Evolutionary conservation across 2,113 vertebrate genomes (phyloP).

Genomic region (Castor canadensis): DNA sequence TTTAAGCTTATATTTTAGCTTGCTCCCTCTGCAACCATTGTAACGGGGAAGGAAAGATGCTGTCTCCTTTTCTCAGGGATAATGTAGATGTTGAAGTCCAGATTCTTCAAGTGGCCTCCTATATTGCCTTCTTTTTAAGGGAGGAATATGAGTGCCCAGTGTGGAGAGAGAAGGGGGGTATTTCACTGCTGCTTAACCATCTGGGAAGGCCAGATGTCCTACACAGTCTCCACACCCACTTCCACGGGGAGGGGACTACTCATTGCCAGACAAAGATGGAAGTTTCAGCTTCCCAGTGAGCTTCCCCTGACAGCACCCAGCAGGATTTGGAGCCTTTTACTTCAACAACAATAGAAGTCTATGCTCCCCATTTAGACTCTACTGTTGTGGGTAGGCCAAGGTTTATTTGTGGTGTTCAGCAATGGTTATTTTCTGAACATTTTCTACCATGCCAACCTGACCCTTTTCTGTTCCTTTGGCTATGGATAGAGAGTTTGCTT

Average conservation of each 20-base stretch:
- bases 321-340: fast-evolving
- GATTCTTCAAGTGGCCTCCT: not conserved
- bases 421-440: not conserved
- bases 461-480: not conserved
- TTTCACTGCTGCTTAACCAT: not conserved
- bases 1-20: not conserved
- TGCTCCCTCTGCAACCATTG: not conserved
- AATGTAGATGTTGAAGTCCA: fast-evolving
- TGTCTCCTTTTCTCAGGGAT: not conserved
- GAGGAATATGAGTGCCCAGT: not conserved
- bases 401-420: not conserved
- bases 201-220: not conserved
- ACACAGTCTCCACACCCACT: not conserved
- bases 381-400: not conserved
- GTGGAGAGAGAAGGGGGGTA: fast-evolving
- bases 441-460: not conserved
- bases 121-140: fast-evolving
- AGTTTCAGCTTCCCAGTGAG: not conserved
- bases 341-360: not conserved
- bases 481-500: not conserved
- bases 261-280: not conserved
- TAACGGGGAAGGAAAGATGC: not conserved
- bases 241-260: not conserved
- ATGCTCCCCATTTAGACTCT: not conserved
- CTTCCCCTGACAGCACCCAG: not conserved